Base-by-base conservation (phyloP, 2,888 invertebrate species). In the Lamproptera curius region DNA sequence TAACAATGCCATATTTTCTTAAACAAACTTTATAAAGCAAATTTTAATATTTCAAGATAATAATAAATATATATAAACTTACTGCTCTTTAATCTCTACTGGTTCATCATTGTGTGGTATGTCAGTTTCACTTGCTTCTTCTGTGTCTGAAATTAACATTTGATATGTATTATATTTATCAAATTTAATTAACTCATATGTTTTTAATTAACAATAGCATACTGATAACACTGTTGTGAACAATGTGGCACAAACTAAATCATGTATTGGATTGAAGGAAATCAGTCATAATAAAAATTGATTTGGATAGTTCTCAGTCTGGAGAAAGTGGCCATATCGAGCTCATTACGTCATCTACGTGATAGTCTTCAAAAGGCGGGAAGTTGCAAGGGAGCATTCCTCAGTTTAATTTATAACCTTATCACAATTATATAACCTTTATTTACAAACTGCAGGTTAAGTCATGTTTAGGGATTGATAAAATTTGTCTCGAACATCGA, bases 111-210 rank as follows among this genome's bases (percentile, higher is more conserved):
- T 91, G 66, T 94, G 92, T 33, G 94, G 93, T 81, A 93, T 92
- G 62, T 97, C 97, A n/a, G 96, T 95, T 80, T 98, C 98, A 78
- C 97, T 97, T 0, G 97, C 97, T 87, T 98, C 98, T 80, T 97
- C 98, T 0, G 98, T 98, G 74, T 97, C 97, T 76, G 68, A 33
- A 73, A 62, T 45, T 16, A 11, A 16, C 5, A 57, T 11, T 11
- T 31, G 31, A 38, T 13, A 31, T 31, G 11, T 11, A 31, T 11
- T 2, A 31, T 11, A 31, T 5, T 31, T 1, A 31, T 11, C 11
- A 20, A n/a, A n/a, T n/a, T n/a, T n/a, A n/a, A n/a, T 20, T 20
- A 5, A 20, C 6, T 20, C 6, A 20, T 20, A 20, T 20, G 20
- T 20, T 5, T 5, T 20, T 20, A 20, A 20, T 20, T 20, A 20